Percentiles rank a stretch among this genome's conserved stretches.
phyloP scores from a whole-genome alignment of 2,113 vertebrate genomes.

The Willisornis vidua region DNA sequence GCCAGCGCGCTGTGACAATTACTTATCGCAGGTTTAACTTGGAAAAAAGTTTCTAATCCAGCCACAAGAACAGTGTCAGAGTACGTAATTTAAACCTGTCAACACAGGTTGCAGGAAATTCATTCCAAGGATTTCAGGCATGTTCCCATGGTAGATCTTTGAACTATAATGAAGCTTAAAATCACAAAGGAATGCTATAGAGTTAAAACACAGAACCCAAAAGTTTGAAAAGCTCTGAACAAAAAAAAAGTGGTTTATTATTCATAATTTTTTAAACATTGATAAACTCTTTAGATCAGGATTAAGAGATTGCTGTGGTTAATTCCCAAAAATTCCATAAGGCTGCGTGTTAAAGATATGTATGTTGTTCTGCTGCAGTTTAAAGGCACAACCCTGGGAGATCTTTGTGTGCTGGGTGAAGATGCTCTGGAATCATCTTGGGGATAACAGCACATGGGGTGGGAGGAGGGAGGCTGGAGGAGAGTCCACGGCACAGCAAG shows the following conservation, averaged over 20 bases:
- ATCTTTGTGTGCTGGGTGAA: background rate
- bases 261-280: background rate
- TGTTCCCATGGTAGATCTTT: conserved; percentile 67
- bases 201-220: background rate
- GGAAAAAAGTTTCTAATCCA: conserved; percentile 80
- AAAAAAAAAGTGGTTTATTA: background rate
- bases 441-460: background rate
- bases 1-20: conserved; percentile 82
- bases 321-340: background rate
- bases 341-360: background rate
- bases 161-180: conserved; percentile 35
- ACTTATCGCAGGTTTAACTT: conserved; percentile 83
- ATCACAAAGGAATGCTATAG: conserved; percentile 56
- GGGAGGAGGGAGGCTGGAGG: background rate
- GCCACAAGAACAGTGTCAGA: conserved; percentile 82
- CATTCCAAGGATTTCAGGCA: conserved; percentile 50
- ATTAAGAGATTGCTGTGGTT: background rate
- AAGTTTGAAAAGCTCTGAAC: background rate
- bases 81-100: conserved; percentile 80
- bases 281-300: background rate
- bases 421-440: background rate
- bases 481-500: accelerated
- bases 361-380: background rate
- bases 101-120: conserved; percentile 76
- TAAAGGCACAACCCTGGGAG: background rate